Conservation (phyloP, 2,113 vertebrate species). For the Nestor notabilis region DNA sequence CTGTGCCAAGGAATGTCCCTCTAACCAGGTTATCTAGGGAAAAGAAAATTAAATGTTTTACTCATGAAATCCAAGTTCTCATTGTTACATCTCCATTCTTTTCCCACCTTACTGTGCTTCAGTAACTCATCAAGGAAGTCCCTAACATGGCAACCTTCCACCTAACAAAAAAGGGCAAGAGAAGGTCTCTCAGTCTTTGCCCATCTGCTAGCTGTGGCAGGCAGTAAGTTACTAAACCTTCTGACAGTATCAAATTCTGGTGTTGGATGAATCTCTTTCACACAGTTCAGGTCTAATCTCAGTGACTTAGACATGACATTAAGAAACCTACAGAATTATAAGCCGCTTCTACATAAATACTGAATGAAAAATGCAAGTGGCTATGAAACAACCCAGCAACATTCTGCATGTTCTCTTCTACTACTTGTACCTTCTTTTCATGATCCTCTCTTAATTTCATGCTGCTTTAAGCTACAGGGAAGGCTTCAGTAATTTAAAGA, state of each 20-base stretch:
- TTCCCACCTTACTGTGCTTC: not conserved
- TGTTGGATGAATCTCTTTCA: not conserved
- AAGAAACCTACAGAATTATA: not conserved
- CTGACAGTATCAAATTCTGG: not conserved
- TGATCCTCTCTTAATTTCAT: not conserved
- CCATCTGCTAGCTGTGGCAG: not conserved
- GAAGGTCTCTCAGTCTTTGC: not conserved
- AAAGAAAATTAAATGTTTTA: constrained; percentile 2
- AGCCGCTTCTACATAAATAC: not conserved
- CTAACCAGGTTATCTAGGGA: constrained; percentile 94
- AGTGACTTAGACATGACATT: not conserved
- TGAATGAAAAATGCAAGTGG: not conserved
- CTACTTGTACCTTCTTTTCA: not conserved
- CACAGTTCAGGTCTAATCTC: not conserved
- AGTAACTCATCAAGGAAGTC: not conserved
- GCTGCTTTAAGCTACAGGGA: not conserved
- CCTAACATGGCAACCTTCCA: not conserved
- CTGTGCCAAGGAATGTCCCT: constrained; percentile 97
- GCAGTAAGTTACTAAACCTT: not conserved
- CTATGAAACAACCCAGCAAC: not conserved
- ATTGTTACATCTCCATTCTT: not conserved
- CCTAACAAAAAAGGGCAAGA: not conserved
- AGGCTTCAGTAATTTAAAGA: not conserved
- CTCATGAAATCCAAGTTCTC: not conserved
- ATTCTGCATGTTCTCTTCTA: not conserved